Evolutionary conservation across 37 sponge, comb jelly and placozoan genomes (phyloP), one percentile per base, ranked within the genome.

Genomic region (Petrosia ficiformis): DNA sequence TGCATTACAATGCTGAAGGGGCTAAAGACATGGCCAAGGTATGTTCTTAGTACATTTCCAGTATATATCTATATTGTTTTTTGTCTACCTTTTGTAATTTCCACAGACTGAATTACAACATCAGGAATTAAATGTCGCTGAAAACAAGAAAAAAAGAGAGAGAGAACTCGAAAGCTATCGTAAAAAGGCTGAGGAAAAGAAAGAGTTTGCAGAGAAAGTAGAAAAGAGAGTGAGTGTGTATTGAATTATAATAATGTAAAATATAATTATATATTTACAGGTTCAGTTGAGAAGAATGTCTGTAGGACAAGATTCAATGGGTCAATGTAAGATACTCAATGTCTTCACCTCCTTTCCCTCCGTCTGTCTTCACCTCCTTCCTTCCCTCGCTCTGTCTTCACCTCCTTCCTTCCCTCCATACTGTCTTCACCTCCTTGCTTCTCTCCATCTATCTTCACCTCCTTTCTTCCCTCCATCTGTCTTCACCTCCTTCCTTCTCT

Each of bases 21-120:
- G 95, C 99, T 11, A 72, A 91, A 64, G 94, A 98, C 54, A 84
- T 82, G 79, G 90, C 95, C 43, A 98, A 92, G 83, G 94, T 90
- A 63, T 2, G 59, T 16, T 24, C 39, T 22, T 11, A 41, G 67
- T 56, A 48, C 54, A 48, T 42, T 5, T 64, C 11, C 14, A 31
- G 65, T 24, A 6, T n/a, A 22, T 6, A 29, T 29, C 26, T 6
- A 61, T n/a, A 65, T 14, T n/a, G 24, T 75, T 11, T 14, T 57
- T 79, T 33, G 71, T 26, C 16, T 75, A 26, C 36, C 16, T 70
- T 74, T 14, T 74, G 10, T 65, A 10, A 21, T 68, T 74, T 28
- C 73, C 10, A 26, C 35, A 88, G 86, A 31, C 63, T 39, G 89
- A 94, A 61, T 72, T 97, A 59, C 10, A 59, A 22, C 61, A 44